Conservation (phyloP, 2,113 vertebrate genomes). For the Festucalex cinctus region DNA sequence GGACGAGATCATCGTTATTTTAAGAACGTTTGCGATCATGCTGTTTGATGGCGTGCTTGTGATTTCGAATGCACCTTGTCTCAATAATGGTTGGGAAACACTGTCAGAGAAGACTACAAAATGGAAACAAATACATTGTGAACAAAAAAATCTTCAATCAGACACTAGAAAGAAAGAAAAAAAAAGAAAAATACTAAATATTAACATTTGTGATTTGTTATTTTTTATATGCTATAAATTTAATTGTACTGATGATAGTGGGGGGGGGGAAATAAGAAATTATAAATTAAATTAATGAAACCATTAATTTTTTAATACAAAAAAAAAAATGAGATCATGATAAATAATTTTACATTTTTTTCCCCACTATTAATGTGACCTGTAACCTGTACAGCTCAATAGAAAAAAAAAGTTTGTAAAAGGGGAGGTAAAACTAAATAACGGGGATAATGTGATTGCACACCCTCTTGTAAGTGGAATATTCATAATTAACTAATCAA, state of each 20-base stretch:
- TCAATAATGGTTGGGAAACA: neutral
- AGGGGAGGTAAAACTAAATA: too few relatives aligned
- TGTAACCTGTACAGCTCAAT: too few relatives aligned
- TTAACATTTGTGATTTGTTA: neutral
- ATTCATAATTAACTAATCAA: neutral
- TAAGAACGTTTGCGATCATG: too few relatives aligned
- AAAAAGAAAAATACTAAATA: neutral
- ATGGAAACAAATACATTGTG: conserved; percentile 22
- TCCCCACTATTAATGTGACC: too few relatives aligned
- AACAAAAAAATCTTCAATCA: conserved; percentile 14
- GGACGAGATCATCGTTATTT: neutral
- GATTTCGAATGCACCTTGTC: neutral
- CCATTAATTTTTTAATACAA: too few relatives aligned
- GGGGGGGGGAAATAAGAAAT: too few relatives aligned
- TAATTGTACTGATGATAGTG: neutral
- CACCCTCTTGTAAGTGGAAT: neutral
- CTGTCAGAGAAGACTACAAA: conserved; percentile 12
- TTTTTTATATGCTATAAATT: neutral
- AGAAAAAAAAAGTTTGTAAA: too few relatives aligned
- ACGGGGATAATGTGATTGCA: neutral
- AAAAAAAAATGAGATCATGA: too few relatives aligned
- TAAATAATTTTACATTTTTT: too few relatives aligned
- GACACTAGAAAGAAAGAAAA: neutral
- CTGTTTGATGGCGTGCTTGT: too few relatives aligned
- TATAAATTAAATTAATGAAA: too few relatives aligned